A percentile compares a stretch with the other conserved stretches of the same genome.
Conservation (phyloP, 2,888 invertebrate genomes). For the Tridacna crocea region DNA sequence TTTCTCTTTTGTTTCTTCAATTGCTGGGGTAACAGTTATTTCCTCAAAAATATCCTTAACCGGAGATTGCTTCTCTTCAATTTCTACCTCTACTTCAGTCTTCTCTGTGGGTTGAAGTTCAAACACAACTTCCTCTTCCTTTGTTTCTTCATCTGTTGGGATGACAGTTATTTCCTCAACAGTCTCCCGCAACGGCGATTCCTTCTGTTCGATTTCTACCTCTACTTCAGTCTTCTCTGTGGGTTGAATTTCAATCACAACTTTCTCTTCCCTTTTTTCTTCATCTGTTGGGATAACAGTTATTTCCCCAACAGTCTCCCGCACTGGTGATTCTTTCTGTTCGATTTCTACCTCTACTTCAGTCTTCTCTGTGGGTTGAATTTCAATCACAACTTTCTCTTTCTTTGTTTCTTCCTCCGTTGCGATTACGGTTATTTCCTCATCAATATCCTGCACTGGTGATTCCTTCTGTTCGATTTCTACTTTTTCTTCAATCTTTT, state of each 20-base stretch:
- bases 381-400: slow-evolving; percentile 30
- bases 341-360: slow-evolving; percentile 8
- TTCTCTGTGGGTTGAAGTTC: slow-evolving; percentile 32
- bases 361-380: slow-evolving; percentile 27
- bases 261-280: slow-evolving; percentile 13
- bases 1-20: slow-evolving; percentile 25
- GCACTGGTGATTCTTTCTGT: slow-evolving; percentile 19
- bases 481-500: neutral
- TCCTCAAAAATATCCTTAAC: slow-evolving; percentile 22
- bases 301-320: slow-evolving; percentile 18
- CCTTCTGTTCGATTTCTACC: slow-evolving; percentile 16
- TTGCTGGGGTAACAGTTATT: slow-evolving; percentile 20
- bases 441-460: slow-evolving; percentile 18
- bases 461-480: slow-evolving; percentile 15
- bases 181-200: slow-evolving; percentile 31
- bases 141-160: slow-evolving; percentile 31
- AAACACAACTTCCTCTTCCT: slow-evolving; percentile 33
- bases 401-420: slow-evolving; percentile 24
- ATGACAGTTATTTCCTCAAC: slow-evolving; percentile 12
- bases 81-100: slow-evolving; percentile 34
- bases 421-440: slow-evolving; percentile 16
- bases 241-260: slow-evolving; percentile 20
- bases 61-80: slow-evolving; percentile 25
- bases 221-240: slow-evolving; percentile 24
- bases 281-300: slow-evolving; percentile 27